Evolutionary conservation across 2,888 invertebrate species (phyloP), one percentile per base, ranked within the genome.

Genomic region (Gasteruption jaculator): DNA sequence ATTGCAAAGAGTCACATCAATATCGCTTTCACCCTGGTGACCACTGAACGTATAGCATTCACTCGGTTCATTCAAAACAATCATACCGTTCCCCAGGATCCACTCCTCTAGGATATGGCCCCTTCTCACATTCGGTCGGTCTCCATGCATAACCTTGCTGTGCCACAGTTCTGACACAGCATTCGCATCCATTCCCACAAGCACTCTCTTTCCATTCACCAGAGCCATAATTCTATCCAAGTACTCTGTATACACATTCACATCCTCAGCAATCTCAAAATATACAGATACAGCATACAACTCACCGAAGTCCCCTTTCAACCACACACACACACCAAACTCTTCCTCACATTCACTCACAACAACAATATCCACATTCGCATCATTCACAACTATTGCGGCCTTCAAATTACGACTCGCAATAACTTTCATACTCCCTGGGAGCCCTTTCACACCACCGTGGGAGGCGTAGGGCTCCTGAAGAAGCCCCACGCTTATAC

Each of bases 171-270:
- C 43, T 0, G 49, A 49, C 8, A 32, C 36, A 1, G 51, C 49
- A 29, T 54, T 53, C 7, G 53, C 52, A 29, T 54, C 48, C 22
- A 50, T 41, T 0, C 50, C 49, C 1, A 53, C n/a, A 3, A 53
- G 2, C 4, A 52, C 12, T 12, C 29, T 10, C 2, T 22, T 29
- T 3, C 15, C 31, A n/a, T 29, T 8, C 18, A 30, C 5, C 16
- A 20, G 15, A 1, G 4, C 10, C 2, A 41, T 4, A n/a, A 41
- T 14, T 7, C 27, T 8, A 1, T 35, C 43, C 36, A 48, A 5
- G 20, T 37, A 45, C 5, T 19, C 38, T n/a, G n/a, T n/a, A n/a
- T 3, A 50, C 7, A 12, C 16, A 36, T 31, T 31, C 14, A 46
- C 22, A 0, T 38, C 26, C n/a, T n/a, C n/a, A n/a, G n/a, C n/a